phyloP scores from a whole-genome alignment of 2,888 invertebrate genomes.

The Vanessa cardui region DNA sequence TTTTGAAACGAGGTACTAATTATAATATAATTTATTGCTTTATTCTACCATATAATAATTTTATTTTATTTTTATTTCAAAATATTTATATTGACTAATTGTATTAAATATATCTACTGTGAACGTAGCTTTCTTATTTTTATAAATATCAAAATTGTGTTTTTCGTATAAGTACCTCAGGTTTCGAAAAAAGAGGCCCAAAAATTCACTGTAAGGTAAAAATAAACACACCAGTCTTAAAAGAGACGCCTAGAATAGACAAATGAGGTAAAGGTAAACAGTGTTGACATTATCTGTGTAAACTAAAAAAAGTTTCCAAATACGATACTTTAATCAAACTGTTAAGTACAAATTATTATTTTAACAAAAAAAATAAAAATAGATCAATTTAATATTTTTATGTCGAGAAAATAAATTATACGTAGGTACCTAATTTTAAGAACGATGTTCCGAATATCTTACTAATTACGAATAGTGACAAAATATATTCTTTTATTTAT shows the following conservation, averaged over 20 bases:
- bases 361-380: background rate
- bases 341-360: conserved; percentile 8
- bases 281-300: conserved; percentile 27
- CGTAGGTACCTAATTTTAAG: background rate
- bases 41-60: too few relatives aligned
- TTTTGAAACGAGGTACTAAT: conserved; percentile 25
- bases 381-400: background rate
- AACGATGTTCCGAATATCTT: background rate
- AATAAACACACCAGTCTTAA: conserved; percentile 68
- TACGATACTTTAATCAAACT: background rate
- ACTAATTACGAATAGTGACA: background rate
- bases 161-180: conserved; percentile 2
- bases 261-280: conserved; percentile 40
- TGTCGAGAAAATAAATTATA: background rate
- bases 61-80: too few relatives aligned
- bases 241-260: conserved; percentile 26
- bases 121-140: background rate
- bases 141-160: conserved; percentile 5
- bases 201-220: conserved; percentile 79
- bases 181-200: conserved; percentile 59
- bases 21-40: too few relatives aligned
- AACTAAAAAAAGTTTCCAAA: background rate
- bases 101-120: background rate
- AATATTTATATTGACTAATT: too few relatives aligned
- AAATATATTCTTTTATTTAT: conserved; percentile 1